Evolutionary conservation across 2,113 vertebrate species (phyloP).

Genomic region (Atherinomorus stipes): DNA sequence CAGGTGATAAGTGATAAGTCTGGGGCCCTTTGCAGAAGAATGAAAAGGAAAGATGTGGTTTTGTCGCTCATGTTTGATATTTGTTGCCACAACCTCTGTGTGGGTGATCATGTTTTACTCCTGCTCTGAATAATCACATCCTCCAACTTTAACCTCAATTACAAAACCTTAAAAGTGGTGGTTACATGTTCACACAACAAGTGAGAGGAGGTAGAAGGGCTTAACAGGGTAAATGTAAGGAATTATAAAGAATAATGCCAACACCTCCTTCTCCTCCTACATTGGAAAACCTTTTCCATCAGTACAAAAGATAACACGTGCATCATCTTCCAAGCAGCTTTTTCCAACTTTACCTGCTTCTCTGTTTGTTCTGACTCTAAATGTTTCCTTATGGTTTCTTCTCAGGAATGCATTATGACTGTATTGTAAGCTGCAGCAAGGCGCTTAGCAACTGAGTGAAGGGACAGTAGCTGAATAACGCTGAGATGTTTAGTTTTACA

Average conservation of each 20-base stretch:
- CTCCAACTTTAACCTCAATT: background rate
- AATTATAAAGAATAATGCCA: background rate
- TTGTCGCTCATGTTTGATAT: background rate
- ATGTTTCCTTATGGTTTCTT: constrained; percentile 67
- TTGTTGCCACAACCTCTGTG: background rate
- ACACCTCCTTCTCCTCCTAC: constrained; percentile 4
- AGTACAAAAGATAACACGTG: constrained; percentile 42
- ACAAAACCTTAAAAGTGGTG: background rate
- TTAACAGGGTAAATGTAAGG: background rate
- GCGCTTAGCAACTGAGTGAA: constrained; percentile 72
- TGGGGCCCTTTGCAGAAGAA: too few relatives aligned
- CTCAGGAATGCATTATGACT: constrained; percentile 57
- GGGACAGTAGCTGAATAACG: constrained; percentile 60
- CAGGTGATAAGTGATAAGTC: too few relatives aligned
- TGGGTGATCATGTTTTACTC: background rate
- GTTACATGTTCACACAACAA: background rate
- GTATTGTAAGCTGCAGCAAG: constrained; percentile 63
- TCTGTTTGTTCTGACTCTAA: constrained; percentile 59
- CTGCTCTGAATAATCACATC: background rate
- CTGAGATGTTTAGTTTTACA: constrained; percentile 65
- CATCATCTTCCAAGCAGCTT: constrained; percentile 8
- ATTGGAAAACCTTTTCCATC: constrained; percentile 51
- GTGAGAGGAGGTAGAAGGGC: background rate
- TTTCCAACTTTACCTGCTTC: constrained; percentile 29
- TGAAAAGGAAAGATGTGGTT: too few relatives aligned